phyloP scores from a whole-genome alignment of 2,797 vertebrate genomes.

The Danio kyathit region DNA sequence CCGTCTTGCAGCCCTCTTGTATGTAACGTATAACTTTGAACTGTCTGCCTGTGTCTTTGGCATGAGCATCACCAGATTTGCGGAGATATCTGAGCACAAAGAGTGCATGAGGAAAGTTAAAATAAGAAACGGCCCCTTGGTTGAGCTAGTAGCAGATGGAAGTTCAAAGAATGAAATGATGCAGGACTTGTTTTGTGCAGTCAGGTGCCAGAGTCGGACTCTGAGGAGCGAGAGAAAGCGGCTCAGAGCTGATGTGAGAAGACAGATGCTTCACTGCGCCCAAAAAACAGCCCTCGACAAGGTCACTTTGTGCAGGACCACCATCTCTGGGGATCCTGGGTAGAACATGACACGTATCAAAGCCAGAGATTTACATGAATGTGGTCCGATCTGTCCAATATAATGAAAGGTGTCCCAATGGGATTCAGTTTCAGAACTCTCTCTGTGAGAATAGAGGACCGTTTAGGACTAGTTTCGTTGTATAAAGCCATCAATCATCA shows the following conservation, averaged over 20 bases:
- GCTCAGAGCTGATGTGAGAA: slow-evolving; percentile 77
- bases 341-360: slow-evolving; percentile 60
- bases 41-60: neutral
- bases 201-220: slow-evolving; percentile 81
- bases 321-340: slow-evolving; percentile 50
- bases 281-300: slow-evolving; percentile 76
- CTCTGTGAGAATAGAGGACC: neutral
- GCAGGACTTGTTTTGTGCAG: slow-evolving; percentile 82
- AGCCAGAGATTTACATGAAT: slow-evolving; percentile 48
- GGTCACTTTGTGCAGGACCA: slow-evolving; percentile 76
- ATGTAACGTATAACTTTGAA: neutral
- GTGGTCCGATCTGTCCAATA: slow-evolving; percentile 20
- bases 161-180: slow-evolving; percentile 83
- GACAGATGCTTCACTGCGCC: slow-evolving; percentile 80
- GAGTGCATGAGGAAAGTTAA: slow-evolving; percentile 79
- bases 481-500: neutral
- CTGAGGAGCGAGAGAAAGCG: slow-evolving; percentile 75
- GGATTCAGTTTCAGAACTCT: neutral
- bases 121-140: slow-evolving; percentile 85
- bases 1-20: neutral
- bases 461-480: neutral
- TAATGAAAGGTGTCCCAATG: slow-evolving; percentile 32
- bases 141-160: slow-evolving; percentile 86
- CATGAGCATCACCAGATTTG: neutral
- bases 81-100: slow-evolving; percentile 68